A percentile compares a stretch with the other conserved stretches of the same genome.
phyloP scores from a whole-genome alignment of 2,113 vertebrate genomes.

The Cyphomyrus discorhynchus region DNA sequence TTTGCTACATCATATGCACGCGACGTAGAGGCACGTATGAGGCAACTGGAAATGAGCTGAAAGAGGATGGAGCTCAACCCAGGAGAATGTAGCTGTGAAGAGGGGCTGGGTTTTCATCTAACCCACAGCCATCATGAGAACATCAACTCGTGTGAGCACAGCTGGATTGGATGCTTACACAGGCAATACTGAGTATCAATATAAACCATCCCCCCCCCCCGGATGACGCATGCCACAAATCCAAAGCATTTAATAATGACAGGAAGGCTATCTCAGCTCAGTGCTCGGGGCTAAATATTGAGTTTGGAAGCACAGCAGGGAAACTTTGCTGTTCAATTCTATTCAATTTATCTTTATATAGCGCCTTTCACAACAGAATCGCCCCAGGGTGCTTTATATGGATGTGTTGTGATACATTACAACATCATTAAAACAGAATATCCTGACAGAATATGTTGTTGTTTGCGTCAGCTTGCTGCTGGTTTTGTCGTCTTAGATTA shows the following conservation, averaged over 20 bases:
- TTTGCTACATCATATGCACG: background rate
- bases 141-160: background rate
- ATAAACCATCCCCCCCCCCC: background rate
- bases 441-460: background rate
- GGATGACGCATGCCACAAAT: background rate
- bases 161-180: background rate
- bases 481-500: background rate
- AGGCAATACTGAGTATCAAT: background rate
- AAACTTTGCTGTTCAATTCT: background rate
- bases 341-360: background rate
- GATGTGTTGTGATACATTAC: background rate
- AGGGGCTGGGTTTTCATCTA: background rate
- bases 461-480: background rate
- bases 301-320: background rate
- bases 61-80: background rate
- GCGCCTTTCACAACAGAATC: background rate
- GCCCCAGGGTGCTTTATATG: background rate
- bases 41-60: background rate
- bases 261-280: background rate
- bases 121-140: background rate
- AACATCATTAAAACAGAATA: background rate
- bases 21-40: background rate
- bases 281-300: background rate
- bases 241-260: background rate
- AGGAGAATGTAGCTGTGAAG: background rate